Base-by-base conservation (phyloP, 2,888 invertebrate genomes). In the Terebella lapidaria region DNA sequence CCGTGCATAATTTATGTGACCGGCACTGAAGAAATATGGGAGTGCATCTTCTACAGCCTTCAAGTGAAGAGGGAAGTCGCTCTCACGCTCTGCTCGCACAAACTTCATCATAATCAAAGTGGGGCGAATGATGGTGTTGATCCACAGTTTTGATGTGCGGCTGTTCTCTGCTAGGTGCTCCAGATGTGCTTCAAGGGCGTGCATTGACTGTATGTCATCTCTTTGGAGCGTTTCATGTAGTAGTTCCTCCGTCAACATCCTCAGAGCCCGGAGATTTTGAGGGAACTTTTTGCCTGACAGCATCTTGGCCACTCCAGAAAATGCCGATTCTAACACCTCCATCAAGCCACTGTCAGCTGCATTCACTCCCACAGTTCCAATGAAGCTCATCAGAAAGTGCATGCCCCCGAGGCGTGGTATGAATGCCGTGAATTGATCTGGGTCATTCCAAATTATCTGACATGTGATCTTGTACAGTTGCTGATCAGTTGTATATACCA, bases 351-450 rank as follows among this genome's bases (percentile, higher is more conserved):
- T 68, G 10, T 63, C 56, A n/a, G 61, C 61, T 68, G 70, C 65
- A 26, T 70, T 49, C 2, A 54, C 56, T 18, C 69, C 67, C 4
- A 70, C 55, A 51, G 46, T 60, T 0, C 67, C 70, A 57, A 69
- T 58, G 53, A 67, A 71, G 47, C 69, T 70, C 67, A 69, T 69
- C 3, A 69, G 56, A 25, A 59, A 28, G 45, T 70, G 68, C 69
- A 69, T 70, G 1, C 67, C 70, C 10, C 67, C 67, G 5, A 70
- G 64, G 5, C 67, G 45, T 5, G 53, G 42, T 10, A 65, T 53
- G 25, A 70, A 45, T 55, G 60, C 47, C 20, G 0, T 4, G 58
- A 69, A 70, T 30, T 25, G 26, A 0, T 65, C 57, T 26, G 58
- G 65, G 56, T 70, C 59, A 15, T 54, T 59, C 70, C 69, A 70